These are phyloP conservation scores for Campaea margaritaria DNA, from an alignment of 2,888 invertebrate species.

Conservation along the genomic window DNA sequence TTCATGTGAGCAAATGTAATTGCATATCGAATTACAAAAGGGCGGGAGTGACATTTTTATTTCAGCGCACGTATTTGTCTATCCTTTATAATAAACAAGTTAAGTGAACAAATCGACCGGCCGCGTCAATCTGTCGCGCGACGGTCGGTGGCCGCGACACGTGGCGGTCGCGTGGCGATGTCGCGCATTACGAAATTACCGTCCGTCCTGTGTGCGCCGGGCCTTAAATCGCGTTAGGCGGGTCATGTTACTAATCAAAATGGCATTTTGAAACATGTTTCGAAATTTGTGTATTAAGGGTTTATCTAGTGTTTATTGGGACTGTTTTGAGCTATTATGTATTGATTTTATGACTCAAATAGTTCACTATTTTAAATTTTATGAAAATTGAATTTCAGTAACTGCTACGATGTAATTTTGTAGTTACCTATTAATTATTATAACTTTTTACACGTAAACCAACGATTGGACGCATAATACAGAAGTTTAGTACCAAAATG, in stretches of 20 bases:
- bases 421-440: too few species aligned
- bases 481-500: too few species aligned
- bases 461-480: too few species aligned
- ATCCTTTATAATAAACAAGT: constrained; percentile 71
- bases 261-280: constrained; percentile 27
- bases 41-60: constrained; percentile 59
- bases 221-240: constrained; percentile 69
- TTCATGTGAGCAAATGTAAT: constrained; percentile 35
- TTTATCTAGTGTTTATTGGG: not conserved
- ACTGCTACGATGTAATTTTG: too few species aligned
- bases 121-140: constrained; percentile 74
- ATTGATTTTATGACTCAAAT: too few species aligned
- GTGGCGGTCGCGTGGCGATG: constrained; percentile 66
- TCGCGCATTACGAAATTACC: constrained; percentile 80
- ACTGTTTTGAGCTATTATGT: too few species aligned
- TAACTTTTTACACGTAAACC: too few species aligned
- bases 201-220: constrained; percentile 67
- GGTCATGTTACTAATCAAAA: constrained; percentile 61
- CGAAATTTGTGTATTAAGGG: not conserved
- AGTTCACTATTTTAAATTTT: too few species aligned
- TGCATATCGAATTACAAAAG: constrained; percentile 56
- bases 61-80: constrained; percentile 63
- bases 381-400: too few species aligned
- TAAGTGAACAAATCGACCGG: constrained; percentile 79
- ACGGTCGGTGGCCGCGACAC: constrained; percentile 56